Conservation (phyloP, 2,888 invertebrate species). For the Xylocampa areola region DNA sequence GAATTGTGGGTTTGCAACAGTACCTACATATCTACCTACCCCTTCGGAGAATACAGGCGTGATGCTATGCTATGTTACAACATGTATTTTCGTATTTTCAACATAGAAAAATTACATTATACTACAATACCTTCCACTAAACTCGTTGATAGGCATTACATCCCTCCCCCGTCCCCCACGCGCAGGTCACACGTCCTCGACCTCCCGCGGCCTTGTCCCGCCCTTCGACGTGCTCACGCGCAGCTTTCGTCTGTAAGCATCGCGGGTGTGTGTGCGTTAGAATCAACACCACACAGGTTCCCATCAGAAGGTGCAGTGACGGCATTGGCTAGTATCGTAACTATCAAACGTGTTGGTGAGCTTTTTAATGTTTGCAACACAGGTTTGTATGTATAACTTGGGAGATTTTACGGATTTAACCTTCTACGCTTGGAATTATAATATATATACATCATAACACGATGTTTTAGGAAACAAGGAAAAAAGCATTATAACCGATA, state of each 20-base stretch:
- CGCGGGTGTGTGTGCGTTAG: background rate
- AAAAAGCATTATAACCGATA: background rate
- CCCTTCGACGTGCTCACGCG: slow-evolving; percentile 25
- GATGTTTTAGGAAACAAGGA: slow-evolving; percentile 1
- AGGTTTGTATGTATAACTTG: too few species aligned
- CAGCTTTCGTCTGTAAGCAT: background rate
- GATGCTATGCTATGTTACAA: too few species aligned
- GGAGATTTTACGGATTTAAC: background rate
- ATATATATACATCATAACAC: background rate
- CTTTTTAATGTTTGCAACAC: too few species aligned
- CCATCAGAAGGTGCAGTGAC: background rate
- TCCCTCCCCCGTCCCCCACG: background rate
- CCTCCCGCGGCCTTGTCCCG: slow-evolving; percentile 49
- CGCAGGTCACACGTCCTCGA: slow-evolving; percentile 25
- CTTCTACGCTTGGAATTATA: slow-evolving; percentile 3
- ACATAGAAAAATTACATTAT: too few species aligned
- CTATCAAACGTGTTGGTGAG: too few species aligned
- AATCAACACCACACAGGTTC: background rate
- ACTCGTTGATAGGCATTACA: background rate
- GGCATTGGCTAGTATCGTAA: too few species aligned
- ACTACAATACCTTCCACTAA: background rate
- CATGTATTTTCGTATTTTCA: too few species aligned
- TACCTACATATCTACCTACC: too few species aligned
- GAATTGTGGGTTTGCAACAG: too few species aligned
- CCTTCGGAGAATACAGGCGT: too few species aligned